Evolutionary conservation across 2,888 invertebrate species (phyloP), one percentile per base, ranked within the genome.

Genomic region (Drosophila formosana): DNA sequence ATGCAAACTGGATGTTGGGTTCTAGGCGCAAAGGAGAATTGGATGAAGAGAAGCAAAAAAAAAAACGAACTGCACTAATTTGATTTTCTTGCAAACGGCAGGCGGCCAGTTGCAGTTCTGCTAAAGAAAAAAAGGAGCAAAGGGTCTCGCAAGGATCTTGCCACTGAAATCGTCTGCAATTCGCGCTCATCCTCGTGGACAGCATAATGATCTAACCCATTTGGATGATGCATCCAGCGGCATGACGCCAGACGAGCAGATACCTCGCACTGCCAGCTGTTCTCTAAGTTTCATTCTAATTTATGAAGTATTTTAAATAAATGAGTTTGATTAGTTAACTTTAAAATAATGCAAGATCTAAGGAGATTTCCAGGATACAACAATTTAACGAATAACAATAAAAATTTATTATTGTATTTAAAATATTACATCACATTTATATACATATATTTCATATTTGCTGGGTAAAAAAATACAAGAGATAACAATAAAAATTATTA

Each of bases 51-150:
- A 13, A 51, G 4, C 5, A 51, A 7, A 58, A 30, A 69, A 81
- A 81, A 85, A 72, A 79, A 81, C 56, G 68, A 79, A 84, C 60
- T 87, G 85, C 88, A 86, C 85, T 86, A 86, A 86, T 89, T 86
- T 86, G 78, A 71, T 69, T 71, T 72, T 45, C 52, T 34, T 26
- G 43, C 9, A 61, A 57, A 28, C n/a, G 32, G 32, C 34, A 52
- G 58, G 71, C 70, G 73, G 28, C 34, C 50, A 47, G 41, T 64
- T 72, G 72, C 78, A 80, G 64, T 86, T 65, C 18, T 51, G 7
- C 43, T 71, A 58, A 64, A 76, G 60, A 61, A 50, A 52, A 47
- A 39, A 18, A 43, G 52, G 11, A 30, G 11, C 41, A 43, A 53
- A 47, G 7, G 23, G 53, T 23, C 23, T 53, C 7, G 43, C 9